Conservation (phyloP, 2,113 vertebrate species). For the Epinephelus lanceolatus region DNA sequence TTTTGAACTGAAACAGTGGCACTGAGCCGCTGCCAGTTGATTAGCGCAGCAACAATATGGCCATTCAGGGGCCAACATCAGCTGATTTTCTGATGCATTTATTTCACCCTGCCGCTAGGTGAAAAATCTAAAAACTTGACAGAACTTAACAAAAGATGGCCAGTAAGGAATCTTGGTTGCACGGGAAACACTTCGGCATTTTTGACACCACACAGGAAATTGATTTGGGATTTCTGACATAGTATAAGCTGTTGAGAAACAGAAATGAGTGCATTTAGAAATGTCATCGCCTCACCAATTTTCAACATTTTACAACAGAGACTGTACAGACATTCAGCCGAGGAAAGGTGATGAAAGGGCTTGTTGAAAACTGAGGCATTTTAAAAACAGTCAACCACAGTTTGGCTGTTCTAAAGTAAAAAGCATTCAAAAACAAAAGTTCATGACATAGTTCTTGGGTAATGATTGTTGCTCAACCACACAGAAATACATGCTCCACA, state of each 20-base stretch:
- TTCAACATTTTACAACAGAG: conserved; percentile 1
- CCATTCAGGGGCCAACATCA: conserved; percentile 28
- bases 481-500: not conserved
- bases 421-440: not conserved
- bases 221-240: not conserved
- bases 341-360: not conserved
- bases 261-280: conserved; percentile 1
- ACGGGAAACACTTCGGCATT: not conserved
- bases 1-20: conserved; percentile 17
- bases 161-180: not conserved
- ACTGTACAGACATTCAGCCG: not conserved
- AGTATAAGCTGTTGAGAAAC: conserved; percentile 9
- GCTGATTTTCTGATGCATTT: conserved; percentile 5
- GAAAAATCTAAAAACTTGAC: not conserved
- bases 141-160: not conserved
- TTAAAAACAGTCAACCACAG: not conserved
- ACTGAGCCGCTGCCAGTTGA: conserved; percentile 13
- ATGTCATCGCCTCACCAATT: not conserved
- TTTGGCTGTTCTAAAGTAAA: not conserved
- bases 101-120: conserved; percentile 1
- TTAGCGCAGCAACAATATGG: conserved; percentile 37
- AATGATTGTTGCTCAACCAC: not conserved
- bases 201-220: not conserved
- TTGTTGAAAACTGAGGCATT: not conserved
- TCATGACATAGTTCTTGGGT: conserved; percentile 23